These are phyloP conservation scores for Brachionus rotundiformis DNA, from an alignment of 1,140 invertebrate genomes.

Conservation along the genomic window DNA sequence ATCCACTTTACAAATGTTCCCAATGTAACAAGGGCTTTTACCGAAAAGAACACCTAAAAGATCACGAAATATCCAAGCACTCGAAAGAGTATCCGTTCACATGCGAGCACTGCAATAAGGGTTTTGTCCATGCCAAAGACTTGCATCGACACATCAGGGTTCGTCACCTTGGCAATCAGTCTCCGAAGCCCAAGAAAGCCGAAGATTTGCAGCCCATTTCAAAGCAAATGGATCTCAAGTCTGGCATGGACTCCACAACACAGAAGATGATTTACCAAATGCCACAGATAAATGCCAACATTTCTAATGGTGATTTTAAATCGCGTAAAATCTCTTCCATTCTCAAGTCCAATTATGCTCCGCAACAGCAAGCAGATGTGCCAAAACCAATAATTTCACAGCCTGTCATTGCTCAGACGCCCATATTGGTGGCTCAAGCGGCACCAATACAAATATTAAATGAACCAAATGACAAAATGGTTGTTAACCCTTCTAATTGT, in stretches of 20 bases:
- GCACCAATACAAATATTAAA: conserved; percentile 10
- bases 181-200: background rate
- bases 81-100: conserved; percentile 45
- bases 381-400: background rate
- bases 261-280: conserved; percentile 26
- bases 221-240: background rate
- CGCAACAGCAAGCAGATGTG: background rate
- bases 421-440: background rate
- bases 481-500: background rate
- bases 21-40: conserved; percentile 20
- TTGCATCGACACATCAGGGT: conserved; percentile 4
- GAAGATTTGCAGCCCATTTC: background rate
- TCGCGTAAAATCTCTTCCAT: conserved; percentile 32
- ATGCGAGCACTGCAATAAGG: conserved; percentile 31
- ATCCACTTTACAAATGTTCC: background rate
- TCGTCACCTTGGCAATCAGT: conserved; percentile 3
- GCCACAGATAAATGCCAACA: background rate
- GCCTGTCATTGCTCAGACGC: background rate
- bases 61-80: conserved; percentile 37
- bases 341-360: conserved; percentile 1
- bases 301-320: conserved; percentile 31
- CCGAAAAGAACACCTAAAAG: conserved; percentile 30
- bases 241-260: background rate
- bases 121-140: conserved; percentile 38
- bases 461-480: background rate